Evolutionary conservation across 2,113 vertebrate genomes (phyloP).

Genomic region (Petaurus breviceps): DNA sequence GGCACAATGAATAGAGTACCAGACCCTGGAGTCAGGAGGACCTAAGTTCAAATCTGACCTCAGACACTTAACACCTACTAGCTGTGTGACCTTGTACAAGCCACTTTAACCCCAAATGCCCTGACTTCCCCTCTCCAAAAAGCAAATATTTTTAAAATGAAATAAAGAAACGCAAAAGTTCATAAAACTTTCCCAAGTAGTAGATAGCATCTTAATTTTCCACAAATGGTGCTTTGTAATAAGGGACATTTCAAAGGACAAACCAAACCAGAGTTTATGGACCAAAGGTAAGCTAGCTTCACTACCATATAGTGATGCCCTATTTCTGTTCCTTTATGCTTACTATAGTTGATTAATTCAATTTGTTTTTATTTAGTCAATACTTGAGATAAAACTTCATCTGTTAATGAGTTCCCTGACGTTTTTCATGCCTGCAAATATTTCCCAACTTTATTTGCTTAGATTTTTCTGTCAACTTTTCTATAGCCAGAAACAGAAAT

Average conservation of each 20-base stretch:
- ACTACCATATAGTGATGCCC: conserved; percentile 38
- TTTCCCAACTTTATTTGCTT: conserved; percentile 32
- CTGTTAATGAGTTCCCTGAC: too few species aligned
- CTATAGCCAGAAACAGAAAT: conserved; percentile 42
- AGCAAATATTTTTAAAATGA: too few species aligned
- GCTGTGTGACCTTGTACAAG: too few species aligned
- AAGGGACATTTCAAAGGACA: conserved; percentile 56
- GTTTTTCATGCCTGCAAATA: not conserved
- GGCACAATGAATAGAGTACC: too few species aligned
- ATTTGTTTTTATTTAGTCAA: conserved; percentile 34
- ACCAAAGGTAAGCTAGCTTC: conserved; percentile 30
- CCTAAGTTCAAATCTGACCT: too few species aligned
- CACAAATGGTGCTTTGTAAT: conserved; percentile 56
- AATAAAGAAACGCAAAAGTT: conserved; percentile 50
- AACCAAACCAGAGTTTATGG: conserved; percentile 52
- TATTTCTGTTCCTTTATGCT: conserved; percentile 18
- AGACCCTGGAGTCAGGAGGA: too few species aligned
- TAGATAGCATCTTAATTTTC: conserved; percentile 60
- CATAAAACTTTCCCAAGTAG: conserved; percentile 38
- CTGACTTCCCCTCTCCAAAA: too few species aligned
- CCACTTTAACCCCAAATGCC: too few species aligned
- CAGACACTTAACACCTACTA: too few species aligned
- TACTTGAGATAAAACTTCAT: conserved; percentile 12
- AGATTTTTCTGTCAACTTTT: conserved; percentile 45
- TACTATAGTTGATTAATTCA: conserved; percentile 26